Evolutionary conservation across 37 sponge, comb jelly and placozoan species (phyloP), one percentile per base, ranked within the genome.

Genomic region (Halisarca cf. caerulea): DNA sequence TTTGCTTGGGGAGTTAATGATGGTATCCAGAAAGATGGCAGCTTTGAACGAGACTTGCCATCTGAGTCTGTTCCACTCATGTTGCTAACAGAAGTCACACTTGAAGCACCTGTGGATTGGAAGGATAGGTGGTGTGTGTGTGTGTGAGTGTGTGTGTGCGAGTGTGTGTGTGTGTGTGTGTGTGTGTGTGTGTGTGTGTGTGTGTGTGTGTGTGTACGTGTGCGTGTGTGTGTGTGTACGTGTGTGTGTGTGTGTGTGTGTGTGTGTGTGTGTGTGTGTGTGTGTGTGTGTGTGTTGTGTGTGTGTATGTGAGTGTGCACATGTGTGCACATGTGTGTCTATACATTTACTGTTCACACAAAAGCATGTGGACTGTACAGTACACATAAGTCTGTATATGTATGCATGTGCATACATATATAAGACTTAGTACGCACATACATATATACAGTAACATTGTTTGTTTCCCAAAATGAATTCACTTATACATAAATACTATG

Each of bases 1-100:
- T 85, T 88, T 45, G 94, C 91, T 39, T 90, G 82, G 9, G 96
- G 92, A 2, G 97, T 91, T 4, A 98, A 86, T 35, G 92, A 80
- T 24, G 96, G 96, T 3, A 98, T 80, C 99, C 99, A 98, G 78
- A 98, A 98, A 79, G 94, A 95, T 40, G 95, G 89, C 40, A 98
- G 82, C 47, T 90, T 81, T 6, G 89, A 38, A 35, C 33, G 25
- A 39, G 20, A 3, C 72, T 36, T 30, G 4, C 80, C 58, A 14
- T 6, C 45, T 21, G 77, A 35, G 15, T 38, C 77, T 21, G 77
- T 35, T 74, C 18, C 77, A 57, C 58, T 51, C 80, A 44, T 57
- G 57, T 51, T 55, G 33, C 80, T 51, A 33, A 79, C 20, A 6
- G 80, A 23, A 47, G 58, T 40, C 17, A 18, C 59, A 8, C 7